Conservation (phyloP, 1,140 invertebrate species). For the Triops cancriformis region DNA sequence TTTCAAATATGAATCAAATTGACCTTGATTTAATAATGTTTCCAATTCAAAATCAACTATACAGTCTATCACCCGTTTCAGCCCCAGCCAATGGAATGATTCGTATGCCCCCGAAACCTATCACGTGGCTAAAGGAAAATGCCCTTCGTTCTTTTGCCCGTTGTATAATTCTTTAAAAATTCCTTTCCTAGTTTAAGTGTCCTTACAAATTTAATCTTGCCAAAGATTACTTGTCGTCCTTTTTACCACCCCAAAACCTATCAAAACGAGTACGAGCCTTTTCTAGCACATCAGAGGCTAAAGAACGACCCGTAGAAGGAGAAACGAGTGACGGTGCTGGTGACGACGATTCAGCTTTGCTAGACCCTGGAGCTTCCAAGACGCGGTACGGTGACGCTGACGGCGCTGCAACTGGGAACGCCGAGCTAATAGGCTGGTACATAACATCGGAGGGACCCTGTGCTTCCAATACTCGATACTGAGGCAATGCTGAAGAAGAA, state of each 20-base stretch:
- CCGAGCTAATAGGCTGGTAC: conserved; percentile 27
- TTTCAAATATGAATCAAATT: background rate
- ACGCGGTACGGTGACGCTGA: conserved; percentile 35
- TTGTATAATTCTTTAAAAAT: background rate
- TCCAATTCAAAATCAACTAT: background rate
- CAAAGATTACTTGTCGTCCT: conserved; percentile 23
- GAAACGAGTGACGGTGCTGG: conserved; percentile 30
- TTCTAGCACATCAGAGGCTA: conserved; percentile 67
- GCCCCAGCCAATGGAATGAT: background rate
- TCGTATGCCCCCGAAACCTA: background rate
- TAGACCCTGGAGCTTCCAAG: conserved; percentile 41
- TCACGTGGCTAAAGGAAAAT: background rate
- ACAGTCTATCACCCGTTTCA: conserved; percentile 9
- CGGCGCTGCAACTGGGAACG: background rate
- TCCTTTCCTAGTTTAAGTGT: background rate
- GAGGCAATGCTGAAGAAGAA: conserved; percentile 17
- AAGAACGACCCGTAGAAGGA: conserved; percentile 44
- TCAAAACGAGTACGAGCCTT: conserved; percentile 72
- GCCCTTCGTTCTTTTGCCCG: background rate
- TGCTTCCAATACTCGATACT: conserved; percentile 26
- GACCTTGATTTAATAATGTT: background rate
- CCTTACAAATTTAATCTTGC: background rate
- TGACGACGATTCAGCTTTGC: conserved; percentile 33
- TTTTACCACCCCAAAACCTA: conserved; percentile 65
- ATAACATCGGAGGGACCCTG: conserved; percentile 29